Evolutionary conservation across 2,113 vertebrate species (phyloP), one percentile per base, ranked within the genome.

Genomic region (Toxotes chatareus): DNA sequence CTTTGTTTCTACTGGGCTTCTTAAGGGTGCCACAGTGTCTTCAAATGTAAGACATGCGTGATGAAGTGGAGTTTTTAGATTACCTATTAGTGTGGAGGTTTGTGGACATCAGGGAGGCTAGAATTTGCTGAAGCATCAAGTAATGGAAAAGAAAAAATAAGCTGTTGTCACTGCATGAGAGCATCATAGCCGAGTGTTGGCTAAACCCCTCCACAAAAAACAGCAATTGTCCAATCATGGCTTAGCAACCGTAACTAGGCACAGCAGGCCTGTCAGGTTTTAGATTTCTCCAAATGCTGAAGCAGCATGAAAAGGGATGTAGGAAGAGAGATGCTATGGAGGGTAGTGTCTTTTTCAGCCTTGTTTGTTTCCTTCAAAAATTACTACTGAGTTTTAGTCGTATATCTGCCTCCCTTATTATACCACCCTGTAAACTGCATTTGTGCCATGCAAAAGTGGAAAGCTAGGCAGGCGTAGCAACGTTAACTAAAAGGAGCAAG

Each of bases 1-100:
- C 49, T 46, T 47, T 32, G 34, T 61, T 46, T 86, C 61, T 73
- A 73, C 34, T 80, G 27, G 40, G 32, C 31, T 51, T 84, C 12
- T 53, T 55, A 53, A 57, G 47, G 9, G 13, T 23, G 44, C 32
- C 19, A 13, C 32, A 23, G 21, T 34, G 76, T 76, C 12, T 56
- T 79, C 32, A 42, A 64, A 76, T 59, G 31, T 46, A 64, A 71
- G 14, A 51, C 67, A 36, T 60, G n/a, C 2, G 0, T 38, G 44
- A 49, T 70, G 59, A 71, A 73, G 14, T 42, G 21, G 38, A 68
- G 42, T 13, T 68, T 80, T 72, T 46, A 19, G 34, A 77, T 60
- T 1, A 61, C 10, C 23, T 32, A 32, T 23, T 12, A 67, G 17
- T 17, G 10, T 64, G 27, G 34, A 23, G 65, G 12, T 69, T 40